phyloP scores from a whole-genome alignment of 2,797 vertebrate species.

The Mormyrops attenuatus region DNA sequence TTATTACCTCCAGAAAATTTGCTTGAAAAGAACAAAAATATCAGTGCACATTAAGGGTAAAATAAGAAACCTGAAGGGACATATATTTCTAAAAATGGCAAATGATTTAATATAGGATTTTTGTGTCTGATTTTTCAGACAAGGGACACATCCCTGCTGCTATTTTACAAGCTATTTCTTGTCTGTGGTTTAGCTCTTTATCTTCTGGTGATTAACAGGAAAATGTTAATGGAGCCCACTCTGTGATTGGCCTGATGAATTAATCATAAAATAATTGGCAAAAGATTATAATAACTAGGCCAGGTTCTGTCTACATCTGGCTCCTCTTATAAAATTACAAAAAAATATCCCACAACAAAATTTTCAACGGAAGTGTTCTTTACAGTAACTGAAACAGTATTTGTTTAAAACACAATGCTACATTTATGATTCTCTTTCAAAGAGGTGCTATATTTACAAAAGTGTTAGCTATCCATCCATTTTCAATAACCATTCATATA shows the following conservation, averaged over 20 bases:
- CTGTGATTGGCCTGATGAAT: constrained; percentile 3
- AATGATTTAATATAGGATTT: background rate
- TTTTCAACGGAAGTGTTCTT: background rate
- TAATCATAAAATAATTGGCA: constrained; percentile 2
- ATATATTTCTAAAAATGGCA: background rate
- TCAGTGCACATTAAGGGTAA: background rate
- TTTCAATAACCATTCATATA: background rate
- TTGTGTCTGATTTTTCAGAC: background rate
- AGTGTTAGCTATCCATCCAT: background rate
- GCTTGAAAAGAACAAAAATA: background rate
- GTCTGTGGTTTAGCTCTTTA: background rate
- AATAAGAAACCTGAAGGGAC: background rate
- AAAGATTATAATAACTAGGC: background rate
- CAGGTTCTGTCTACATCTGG: background rate
- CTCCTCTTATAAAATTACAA: background rate
- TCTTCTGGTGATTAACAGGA: background rate
- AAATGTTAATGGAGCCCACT: background rate
- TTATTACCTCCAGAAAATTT: background rate
- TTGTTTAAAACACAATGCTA: background rate
- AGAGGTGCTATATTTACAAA: background rate
- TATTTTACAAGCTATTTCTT: background rate
- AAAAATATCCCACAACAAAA: background rate
- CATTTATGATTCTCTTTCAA: background rate
- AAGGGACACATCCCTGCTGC: background rate
- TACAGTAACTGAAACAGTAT: background rate